Base-by-base conservation (phyloP, 2,113 vertebrate genomes). In the Mohoua ochrocephala region DNA sequence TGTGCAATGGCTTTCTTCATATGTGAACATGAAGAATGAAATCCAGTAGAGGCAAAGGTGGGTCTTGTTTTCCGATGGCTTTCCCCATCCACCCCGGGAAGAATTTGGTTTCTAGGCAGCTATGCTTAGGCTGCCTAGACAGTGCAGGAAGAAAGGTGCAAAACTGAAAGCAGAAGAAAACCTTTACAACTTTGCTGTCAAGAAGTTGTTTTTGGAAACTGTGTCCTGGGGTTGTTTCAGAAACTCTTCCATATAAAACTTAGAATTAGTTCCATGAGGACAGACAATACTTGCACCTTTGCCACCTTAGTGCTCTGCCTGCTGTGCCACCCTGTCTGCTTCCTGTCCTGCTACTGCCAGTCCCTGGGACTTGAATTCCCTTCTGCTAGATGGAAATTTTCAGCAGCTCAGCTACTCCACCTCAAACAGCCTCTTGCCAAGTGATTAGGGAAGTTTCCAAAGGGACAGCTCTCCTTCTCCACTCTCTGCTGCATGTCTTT, bases 51-150 rank as follows among this genome's bases (percentile, higher is more conserved):
- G n/a, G 7, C 9, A 47, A 31, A 69, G 19, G 10, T 49, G 13
- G 16, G n/a, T 69, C 23, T 53, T 74, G 10, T 65, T 69, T 83
- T 57, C 49, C 0, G 0, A 35, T 10, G 4, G 12, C 19, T 80
- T 91, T 89, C 10, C 9, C 20, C 5, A 11, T 61, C 26, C 12
- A 59, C 2, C 4, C 10, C 5, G 23, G 26, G 50, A 53, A 86
- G 39, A 86, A 83, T 56, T 64, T 54, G 16, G 14, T 41, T 73
- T 19, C 41, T 39, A 79, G 27, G 22, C 15, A 71, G 13, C 17
- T 75, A 28, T 60, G 31, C 10, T 3, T 68, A 22, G 27, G 24
- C 23, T 57, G 14, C 11, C 53, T 30, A 68, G 64, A 57, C 22
- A 49, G 37, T 45, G 37, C 9, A 85, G 52, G 47, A 79, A 61